A percentile compares a stretch with the other conserved stretches of the same genome.
phyloP scores from a whole-genome alignment of 2,888 invertebrate species.

The Tanypteryx hageni region DNA sequence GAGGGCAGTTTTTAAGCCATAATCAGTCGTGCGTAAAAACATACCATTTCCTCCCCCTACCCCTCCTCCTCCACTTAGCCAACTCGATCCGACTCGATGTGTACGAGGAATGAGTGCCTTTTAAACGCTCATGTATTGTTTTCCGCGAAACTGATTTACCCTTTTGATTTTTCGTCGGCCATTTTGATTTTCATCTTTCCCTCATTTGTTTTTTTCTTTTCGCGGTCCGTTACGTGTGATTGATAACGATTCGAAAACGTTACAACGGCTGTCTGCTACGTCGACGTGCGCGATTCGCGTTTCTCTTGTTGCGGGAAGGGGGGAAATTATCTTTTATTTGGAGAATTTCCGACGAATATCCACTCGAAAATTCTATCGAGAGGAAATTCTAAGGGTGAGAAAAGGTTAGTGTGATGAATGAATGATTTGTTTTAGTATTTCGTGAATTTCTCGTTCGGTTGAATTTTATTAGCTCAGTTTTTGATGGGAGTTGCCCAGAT shows the following conservation, averaged over 20 bases:
- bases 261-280: background rate
- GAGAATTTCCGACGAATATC: background rate
- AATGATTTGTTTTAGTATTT: background rate
- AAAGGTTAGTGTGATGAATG: background rate
- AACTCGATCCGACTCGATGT: too few species aligned
- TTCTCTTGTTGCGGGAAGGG: background rate
- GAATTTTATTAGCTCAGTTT: slow-evolving; percentile 2
- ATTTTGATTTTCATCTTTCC: background rate
- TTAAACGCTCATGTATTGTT: slow-evolving; percentile 2
- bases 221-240: background rate
- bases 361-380: background rate
- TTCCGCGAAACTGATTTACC: background rate
- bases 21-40: background rate
- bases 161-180: background rate
- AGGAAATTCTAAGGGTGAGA: background rate
- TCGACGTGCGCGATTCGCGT: background rate
- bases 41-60: background rate
- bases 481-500: background rate
- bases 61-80: too few species aligned
- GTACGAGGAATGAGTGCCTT: background rate
- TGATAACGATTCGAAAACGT: background rate
- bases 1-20: background rate
- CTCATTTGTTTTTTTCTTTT: background rate
- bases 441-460: background rate
- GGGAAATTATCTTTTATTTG: background rate